phyloP scores from a whole-genome alignment of 2,113 vertebrate genomes.

The Herpailurus yagouaroundi region DNA sequence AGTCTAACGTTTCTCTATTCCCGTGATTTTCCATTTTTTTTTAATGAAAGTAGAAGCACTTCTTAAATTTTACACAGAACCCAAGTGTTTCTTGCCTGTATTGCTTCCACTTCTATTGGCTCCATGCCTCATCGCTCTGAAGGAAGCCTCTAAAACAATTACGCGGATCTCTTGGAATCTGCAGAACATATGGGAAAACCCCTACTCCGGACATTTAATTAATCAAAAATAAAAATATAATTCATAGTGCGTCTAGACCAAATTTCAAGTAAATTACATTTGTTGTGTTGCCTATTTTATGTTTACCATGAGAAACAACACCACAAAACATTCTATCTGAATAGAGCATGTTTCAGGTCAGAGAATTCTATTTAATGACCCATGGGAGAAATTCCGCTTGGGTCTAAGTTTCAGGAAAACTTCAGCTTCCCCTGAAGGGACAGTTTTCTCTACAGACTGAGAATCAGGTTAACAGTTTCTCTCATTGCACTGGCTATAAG shows the following conservation, averaged over 20 bases:
- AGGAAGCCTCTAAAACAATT: not conserved
- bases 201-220: not conserved
- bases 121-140: not conserved
- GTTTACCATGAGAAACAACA: not conserved
- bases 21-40: not conserved
- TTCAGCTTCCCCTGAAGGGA: not conserved
- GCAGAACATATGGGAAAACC: not conserved
- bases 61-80: not conserved
- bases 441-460: not conserved
- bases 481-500: not conserved
- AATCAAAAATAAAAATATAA: not conserved
- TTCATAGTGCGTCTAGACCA: not conserved
- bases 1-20: not conserved
- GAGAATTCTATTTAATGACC: not conserved
- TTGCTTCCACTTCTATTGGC: not conserved
- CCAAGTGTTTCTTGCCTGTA: not conserved
- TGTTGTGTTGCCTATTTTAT: not conserved
- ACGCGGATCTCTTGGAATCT: not conserved
- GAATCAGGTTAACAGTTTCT: not conserved
- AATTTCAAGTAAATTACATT: not conserved
- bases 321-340: not conserved
- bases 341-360: not conserved
- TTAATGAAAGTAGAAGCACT: not conserved
- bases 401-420: conserved; percentile 4
- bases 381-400: not conserved